Evolutionary conservation across 2,797 vertebrate genomes (phyloP), one percentile per base, ranked within the genome.

Genomic region (Sitta carolinensis): DNA sequence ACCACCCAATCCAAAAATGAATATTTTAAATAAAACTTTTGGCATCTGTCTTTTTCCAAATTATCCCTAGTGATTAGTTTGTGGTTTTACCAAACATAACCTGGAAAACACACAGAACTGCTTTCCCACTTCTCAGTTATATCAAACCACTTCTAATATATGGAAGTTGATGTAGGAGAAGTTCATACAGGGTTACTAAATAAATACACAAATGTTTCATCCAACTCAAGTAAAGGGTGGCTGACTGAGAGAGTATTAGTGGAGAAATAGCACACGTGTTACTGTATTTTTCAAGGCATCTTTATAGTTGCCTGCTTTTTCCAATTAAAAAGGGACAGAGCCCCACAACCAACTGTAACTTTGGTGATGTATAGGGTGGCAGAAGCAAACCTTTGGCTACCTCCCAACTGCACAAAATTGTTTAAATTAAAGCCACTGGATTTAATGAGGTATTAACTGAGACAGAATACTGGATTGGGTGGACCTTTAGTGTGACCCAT

Each of bases 261-360:
- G 12, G 34, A 76, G 51, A 87, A 89, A 63, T 0, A 87, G 30
- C 15, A 10, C 7, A 21, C 0, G 0, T 3, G 11, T 34, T 66
- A 75, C 26, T 13, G 3, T 38, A 66, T 77, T 85, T 94, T 87
- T 79, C 57, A 80, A 77, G n/a, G 16, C 11, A 78, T 57, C 11
- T 3, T 47, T 32, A 59, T 1, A 17, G 18, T 11, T 79, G 32
- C 55, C 80, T 48, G 8, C 32, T 70, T 90, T 86, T 81, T 59
- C 66, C 45, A 50, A 48, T 34, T 67, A 64, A 67, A 70, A 59
- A 48, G 16, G 40, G 32, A 67, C n/a, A 67, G 13, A 32, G 27
- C 12, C 30, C 11, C 11, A 1, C 36, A 83, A 32, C 29, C 57
- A 45, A 27, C 3, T 61, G 20, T 51, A 63, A 67, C 26, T 47